Evolutionary conservation across 1,140 invertebrate species (phyloP), one percentile per base, ranked within the genome.

Genomic region (Zaprionus nigranus): DNA sequence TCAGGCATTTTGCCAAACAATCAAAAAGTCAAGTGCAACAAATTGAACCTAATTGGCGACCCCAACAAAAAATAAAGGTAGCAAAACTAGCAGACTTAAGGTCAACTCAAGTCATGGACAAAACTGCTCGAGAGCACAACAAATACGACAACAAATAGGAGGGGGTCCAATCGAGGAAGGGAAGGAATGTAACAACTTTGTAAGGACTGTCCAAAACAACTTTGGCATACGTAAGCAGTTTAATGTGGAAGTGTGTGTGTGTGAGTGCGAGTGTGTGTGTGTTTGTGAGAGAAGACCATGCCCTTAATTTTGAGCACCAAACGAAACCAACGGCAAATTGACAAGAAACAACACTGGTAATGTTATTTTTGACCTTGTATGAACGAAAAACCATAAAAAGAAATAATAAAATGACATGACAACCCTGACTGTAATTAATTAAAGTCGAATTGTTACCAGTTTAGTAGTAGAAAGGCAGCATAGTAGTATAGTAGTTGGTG

Each of bases 1-100:
- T 20, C 20, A 36, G 51, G 53, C 34, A 71, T 71, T 71, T 28
- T 71, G 60, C 20, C 49, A 20, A 64, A 43, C 61, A 79, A 71
- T 79, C 67, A 59, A 67, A 71, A 72, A 72, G 66, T 76, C 71
- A n/a, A 66, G 54, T 67, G 46, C 36, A 62, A 59, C 75, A 78
- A 78, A 72, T 76, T 76, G 62, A 79, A 76, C 67, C 62, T 67
- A 76, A 76, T 79, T 77, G 62, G 58, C 40, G 53, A 28, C 22
- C 46, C 28, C n/a, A 74, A 61, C 61, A 17, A 17, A 15, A 9
- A 1, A n/a, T n/a, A 43, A 57, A 22, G 24, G 17, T 17, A 46
- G 15, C 5, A 11, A 46, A 46, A 46, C 26, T 60, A 67, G 56
- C 57, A 26, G 49, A 30, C 46, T 51, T 58, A 58, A 78, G 54